A percentile compares a stretch with the other conserved stretches of the same genome.
Evolutionary conservation across 2,888 invertebrate species (phyloP).

Genomic region (Amiota communis): DNA sequence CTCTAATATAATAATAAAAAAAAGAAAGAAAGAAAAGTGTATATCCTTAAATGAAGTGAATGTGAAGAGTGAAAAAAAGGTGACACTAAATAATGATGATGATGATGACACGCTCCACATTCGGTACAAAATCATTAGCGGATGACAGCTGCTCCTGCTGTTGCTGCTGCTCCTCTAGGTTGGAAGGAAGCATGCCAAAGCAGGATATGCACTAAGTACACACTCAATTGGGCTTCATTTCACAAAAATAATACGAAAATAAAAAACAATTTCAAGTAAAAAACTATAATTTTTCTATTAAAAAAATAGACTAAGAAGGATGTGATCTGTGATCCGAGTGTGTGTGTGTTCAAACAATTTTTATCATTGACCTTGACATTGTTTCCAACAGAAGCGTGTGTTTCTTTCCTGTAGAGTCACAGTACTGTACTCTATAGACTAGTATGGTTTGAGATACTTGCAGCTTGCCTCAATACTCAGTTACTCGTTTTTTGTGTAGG

Average conservation of each 20-base stretch:
- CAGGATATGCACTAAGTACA: slow-evolving; percentile 21
- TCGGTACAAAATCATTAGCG: slow-evolving; percentile 12
- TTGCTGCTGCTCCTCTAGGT: background rate
- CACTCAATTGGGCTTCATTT: background rate
- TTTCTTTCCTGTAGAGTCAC: background rate
- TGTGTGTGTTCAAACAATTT: no score
- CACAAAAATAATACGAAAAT: background rate
- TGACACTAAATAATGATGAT: slow-evolving; percentile 5
- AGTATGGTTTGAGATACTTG: background rate
- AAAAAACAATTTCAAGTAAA: slow-evolving; percentile 31
- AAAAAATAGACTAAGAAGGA: slow-evolving; percentile 45
- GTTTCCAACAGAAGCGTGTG: slow-evolving; percentile 36
- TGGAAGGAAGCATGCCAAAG: slow-evolving; percentile 2
- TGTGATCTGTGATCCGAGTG: background rate
- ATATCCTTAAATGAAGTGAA: background rate
- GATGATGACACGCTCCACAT: slow-evolving; percentile 26
- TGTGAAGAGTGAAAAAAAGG: slow-evolving; percentile 15
- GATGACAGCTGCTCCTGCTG: slow-evolving; percentile 22
- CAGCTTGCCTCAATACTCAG: background rate
- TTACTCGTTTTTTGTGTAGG: background rate
- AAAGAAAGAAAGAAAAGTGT: slow-evolving; percentile 1
- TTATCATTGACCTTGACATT: slow-evolving; percentile 52
- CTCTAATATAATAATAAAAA: background rate
- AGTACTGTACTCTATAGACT: slow-evolving; percentile 21
- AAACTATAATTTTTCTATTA: slow-evolving; percentile 61